Conservation (phyloP, 2,797 vertebrate genomes). For the Gadopsis marmoratus region DNA sequence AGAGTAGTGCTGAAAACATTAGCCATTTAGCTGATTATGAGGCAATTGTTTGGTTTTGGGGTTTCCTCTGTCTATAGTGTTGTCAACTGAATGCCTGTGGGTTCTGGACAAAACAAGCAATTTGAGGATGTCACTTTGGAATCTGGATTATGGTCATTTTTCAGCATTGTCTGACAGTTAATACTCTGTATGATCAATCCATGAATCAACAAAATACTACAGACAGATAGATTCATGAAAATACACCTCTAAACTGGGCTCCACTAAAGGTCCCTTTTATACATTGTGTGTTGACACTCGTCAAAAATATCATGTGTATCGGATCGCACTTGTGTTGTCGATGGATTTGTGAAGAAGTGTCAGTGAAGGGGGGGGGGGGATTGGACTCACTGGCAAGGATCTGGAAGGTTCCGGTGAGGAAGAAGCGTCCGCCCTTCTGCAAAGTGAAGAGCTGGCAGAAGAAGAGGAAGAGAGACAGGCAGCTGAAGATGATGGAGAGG, state of each 20-base stretch:
- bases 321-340: not conserved
- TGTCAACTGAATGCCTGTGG: not conserved
- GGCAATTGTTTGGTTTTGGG: not conserved
- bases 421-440: constrained; percentile 97
- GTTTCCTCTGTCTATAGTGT: not conserved
- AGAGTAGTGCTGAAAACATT: not conserved
- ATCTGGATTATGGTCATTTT: not conserved
- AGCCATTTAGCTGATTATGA: not conserved
- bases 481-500: constrained; percentile 97
- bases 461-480: constrained; percentile 95
- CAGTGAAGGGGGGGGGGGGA: too few relatives aligned
- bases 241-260: not conserved
- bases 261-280: not conserved
- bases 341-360: not conserved
- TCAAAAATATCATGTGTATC: not conserved
- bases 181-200: fast-evolving
- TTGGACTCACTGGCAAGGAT: constrained; percentile 92
- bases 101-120: not conserved
- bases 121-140: not conserved
- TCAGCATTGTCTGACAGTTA: not conserved
- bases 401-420: constrained; percentile 96
- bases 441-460: constrained; percentile 99
- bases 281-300: not conserved
- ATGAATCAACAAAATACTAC: not conserved
- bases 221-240: not conserved